phyloP scores from a whole-genome alignment of 1,140 invertebrate species.

The Drosophila nannoptera region DNA sequence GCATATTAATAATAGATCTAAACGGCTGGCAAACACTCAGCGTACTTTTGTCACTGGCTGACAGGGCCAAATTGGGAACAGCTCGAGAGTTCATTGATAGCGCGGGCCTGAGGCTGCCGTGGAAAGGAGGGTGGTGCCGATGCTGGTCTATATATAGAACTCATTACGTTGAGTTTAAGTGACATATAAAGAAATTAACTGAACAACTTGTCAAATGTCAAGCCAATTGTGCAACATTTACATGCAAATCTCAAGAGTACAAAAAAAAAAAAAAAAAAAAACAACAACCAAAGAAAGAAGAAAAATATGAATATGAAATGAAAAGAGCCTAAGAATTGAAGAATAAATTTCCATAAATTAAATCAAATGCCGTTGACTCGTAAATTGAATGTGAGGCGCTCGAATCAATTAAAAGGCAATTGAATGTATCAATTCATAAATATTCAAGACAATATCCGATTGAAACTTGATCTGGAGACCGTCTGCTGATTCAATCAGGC shows the following conservation, averaged over 20 bases:
- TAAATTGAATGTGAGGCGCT: slow-evolving; percentile 59
- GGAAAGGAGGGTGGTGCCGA: not conserved
- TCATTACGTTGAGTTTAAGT: slow-evolving; percentile 56
- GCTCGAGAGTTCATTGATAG: slow-evolving; percentile 42
- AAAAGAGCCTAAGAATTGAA: not conserved
- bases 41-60: slow-evolving; percentile 18
- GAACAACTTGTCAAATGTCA: slow-evolving; percentile 23
- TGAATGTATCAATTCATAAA: slow-evolving; percentile 35
- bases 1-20: slow-evolving; percentile 64
- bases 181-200: slow-evolving; percentile 35
- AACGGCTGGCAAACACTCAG: slow-evolving; percentile 13
- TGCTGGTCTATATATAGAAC: slow-evolving; percentile 50
- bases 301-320: not conserved
- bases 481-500: slow-evolving; percentile 45
- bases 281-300: no score
- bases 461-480: slow-evolving; percentile 35
- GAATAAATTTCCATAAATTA: slow-evolving; percentile 56
- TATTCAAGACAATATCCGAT: slow-evolving; percentile 32
- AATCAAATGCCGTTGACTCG: slow-evolving; percentile 30
- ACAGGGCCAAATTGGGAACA: slow-evolving; percentile 24
- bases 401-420: slow-evolving; percentile 64
- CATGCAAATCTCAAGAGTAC: slow-evolving; percentile 34
- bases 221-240: slow-evolving; percentile 35
- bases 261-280: not conserved
- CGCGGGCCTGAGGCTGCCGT: no score